Evolutionary conservation across 2,113 vertebrate species (phyloP).

Genomic region (Pseudois nayaur): DNA sequence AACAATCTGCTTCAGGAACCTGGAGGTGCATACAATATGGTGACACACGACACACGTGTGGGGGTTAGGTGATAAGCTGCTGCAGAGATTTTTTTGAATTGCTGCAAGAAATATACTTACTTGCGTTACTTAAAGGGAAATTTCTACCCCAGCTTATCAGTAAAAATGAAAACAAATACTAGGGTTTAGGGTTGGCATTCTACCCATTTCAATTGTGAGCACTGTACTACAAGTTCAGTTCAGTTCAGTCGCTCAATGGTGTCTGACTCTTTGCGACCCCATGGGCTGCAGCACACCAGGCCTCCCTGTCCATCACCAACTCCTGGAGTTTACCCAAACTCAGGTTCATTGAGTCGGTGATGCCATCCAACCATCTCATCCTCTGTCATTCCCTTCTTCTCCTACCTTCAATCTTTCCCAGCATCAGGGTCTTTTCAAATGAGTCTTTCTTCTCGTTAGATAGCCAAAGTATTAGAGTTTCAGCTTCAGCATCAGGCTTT

Average conservation of each 20-base stretch:
- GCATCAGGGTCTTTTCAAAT: background rate
- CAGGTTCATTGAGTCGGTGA: background rate
- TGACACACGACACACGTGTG: background rate
- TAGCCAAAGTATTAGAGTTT: background rate
- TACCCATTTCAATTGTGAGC: background rate
- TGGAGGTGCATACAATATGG: background rate
- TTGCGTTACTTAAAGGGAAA: background rate
- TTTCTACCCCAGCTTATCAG: background rate
- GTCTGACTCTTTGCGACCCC: rapidly evolving
- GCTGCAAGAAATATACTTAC: background rate
- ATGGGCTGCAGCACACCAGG: background rate
- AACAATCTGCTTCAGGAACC: background rate
- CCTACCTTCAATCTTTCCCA: background rate
- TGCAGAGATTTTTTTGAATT: background rate
- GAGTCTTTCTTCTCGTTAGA: rapidly evolving
- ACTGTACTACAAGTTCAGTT: background rate
- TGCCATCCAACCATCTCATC: background rate
- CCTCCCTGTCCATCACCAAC: background rate
- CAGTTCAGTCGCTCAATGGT: background rate
- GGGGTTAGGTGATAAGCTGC: background rate
- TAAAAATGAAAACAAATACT: background rate
- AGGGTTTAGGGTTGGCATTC: background rate
- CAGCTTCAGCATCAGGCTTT: background rate
- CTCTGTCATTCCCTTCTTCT: background rate
- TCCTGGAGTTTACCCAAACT: background rate